These are phyloP conservation scores for Eubasilissa regina DNA, from an alignment of 1,140 invertebrate genomes.

Conservation along the genomic window DNA sequence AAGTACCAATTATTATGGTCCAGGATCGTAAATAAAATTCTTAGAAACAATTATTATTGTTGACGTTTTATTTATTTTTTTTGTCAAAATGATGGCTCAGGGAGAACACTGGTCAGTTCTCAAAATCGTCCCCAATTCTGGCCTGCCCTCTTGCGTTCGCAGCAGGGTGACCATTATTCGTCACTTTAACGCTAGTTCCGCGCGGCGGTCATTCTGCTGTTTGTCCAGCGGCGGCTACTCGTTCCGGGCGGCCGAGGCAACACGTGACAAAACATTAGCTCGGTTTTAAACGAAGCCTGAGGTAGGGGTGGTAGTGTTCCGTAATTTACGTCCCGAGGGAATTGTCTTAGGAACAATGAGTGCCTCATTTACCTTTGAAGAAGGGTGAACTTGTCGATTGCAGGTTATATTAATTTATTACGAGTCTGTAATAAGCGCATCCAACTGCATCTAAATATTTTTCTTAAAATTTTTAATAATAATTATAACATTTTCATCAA, in stretches of 20 bases:
- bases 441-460: no score
- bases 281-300: not conserved
- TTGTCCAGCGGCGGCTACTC: slow-evolving; percentile 1
- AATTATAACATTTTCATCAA: no score
- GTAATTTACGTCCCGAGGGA: not conserved
- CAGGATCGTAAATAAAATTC: no score
- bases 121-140: not conserved
- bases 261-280: not conserved
- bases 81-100: no score
- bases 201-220: slow-evolving; percentile 23
- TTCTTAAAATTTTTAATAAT: no score
- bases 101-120: no score
- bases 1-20: no score
- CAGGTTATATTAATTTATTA: not conserved
- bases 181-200: slow-evolving; percentile 3
- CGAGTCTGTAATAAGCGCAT: no score
- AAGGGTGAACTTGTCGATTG: slow-evolving; percentile 24
- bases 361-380: not conserved
- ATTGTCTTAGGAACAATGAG: slow-evolving; percentile 3
- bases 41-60: no score
- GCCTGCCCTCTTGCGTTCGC: not conserved
- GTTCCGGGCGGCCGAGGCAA: no score
- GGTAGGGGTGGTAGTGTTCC: not conserved
- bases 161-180: slow-evolving; percentile 5
- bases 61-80: no score